Conservation (phyloP, 1,140 invertebrate species). For the Medauroidea extradentata region DNA sequence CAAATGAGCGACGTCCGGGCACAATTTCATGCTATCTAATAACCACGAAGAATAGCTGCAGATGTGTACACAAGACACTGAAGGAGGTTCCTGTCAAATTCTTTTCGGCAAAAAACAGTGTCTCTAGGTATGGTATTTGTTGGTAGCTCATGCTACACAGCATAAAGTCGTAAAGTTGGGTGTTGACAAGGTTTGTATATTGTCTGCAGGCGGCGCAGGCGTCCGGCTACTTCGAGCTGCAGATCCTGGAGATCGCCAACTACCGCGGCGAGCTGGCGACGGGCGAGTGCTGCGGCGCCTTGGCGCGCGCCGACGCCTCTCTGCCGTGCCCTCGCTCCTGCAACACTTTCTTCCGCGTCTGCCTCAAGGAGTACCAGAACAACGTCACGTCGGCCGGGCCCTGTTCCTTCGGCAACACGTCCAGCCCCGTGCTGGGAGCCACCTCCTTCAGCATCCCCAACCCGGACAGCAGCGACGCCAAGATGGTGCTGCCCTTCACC, state of each 20-base stretch:
- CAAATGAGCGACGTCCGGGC: no score
- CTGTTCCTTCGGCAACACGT: conserved; percentile 86
- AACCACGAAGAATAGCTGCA: no score
- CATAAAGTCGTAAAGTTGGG: no score
- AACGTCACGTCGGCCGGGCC: conserved; percentile 72
- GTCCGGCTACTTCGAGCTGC: conserved; percentile 86
- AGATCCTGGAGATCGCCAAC: conserved; percentile 85
- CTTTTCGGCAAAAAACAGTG: no score
- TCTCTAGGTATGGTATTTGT: no score
- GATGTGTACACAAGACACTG: no score
- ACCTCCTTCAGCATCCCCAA: conserved; percentile 83
- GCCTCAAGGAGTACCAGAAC: conserved; percentile 89
- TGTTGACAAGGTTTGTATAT: no score
- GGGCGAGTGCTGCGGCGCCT: conserved; percentile 75
- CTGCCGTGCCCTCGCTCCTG: conserved; percentile 57
- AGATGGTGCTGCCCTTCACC: conserved; percentile 76
- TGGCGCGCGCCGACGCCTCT: conserved; percentile 40
- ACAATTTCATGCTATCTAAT: no score
- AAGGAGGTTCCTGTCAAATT: no score
- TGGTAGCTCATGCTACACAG: no score
- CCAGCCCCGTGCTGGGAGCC: conserved; percentile 75
- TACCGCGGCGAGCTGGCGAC: conserved; percentile 71
- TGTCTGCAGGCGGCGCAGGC: conserved; percentile 63
- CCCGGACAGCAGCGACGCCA: conserved; percentile 58
- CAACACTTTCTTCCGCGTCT: conserved; percentile 79